Percentiles rank a stretch among this genome's conserved stretches.
These are phyloP conservation scores for human (Homo sapiens) DNA, from an alignment of 2,113 vertebrate genomes.

Conservation along the genomic window DNA sequence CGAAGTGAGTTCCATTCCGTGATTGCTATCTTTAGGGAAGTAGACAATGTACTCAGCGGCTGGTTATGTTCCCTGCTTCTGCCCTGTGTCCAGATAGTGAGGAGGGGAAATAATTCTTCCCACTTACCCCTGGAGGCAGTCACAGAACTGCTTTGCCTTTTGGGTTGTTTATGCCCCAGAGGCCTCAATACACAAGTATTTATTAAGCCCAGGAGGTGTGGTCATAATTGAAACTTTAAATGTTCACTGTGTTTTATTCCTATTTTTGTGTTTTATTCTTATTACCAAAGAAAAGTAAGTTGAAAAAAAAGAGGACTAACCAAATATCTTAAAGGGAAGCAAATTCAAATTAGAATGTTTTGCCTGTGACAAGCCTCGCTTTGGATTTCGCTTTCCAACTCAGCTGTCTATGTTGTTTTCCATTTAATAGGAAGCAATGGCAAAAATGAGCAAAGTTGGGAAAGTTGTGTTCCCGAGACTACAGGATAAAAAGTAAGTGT, in stretches of 20 bases:
- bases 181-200: neutral
- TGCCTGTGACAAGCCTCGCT: constrained; percentile 78
- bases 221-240: constrained; percentile 6
- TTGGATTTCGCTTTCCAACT: constrained; percentile 78
- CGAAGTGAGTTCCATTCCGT: too few relatives aligned
- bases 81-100: neutral
- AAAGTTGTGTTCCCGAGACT: constrained; percentile 88
- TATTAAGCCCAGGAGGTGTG: neutral
- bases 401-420: constrained; percentile 75
- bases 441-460: constrained; percentile 93
- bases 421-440: constrained; percentile 93
- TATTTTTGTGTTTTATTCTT: constrained; percentile 54
- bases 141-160: neutral
- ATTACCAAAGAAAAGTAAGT: constrained; percentile 33
- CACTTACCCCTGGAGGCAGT: neutral
- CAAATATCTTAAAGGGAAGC: constrained; percentile 6
- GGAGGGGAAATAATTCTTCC: neutral
- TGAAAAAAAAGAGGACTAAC: neutral
- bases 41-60: neutral
- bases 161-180: neutral
- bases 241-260: constrained; percentile 40
- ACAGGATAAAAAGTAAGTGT: constrained; percentile 88
- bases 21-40: neutral
- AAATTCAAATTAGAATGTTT: constrained; percentile 63
- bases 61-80: neutral